Percentiles rank a stretch among this genome's conserved stretches.
phyloP scores from a whole-genome alignment of 2,888 invertebrate species.

The Dasypogon diadema region DNA sequence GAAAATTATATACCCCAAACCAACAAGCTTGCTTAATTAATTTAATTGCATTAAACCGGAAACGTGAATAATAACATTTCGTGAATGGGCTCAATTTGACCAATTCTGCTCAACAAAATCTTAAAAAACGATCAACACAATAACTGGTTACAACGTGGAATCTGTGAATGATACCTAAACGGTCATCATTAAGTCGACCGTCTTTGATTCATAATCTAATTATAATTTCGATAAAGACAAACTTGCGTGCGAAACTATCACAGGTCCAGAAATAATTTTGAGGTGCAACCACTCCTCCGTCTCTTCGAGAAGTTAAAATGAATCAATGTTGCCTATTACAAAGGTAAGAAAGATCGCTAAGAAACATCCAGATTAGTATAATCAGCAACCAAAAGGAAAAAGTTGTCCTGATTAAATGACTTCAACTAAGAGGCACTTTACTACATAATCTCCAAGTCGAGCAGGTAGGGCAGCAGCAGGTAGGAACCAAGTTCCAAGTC shows the following conservation, averaged over 20 bases:
- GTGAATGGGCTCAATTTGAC: conserved; percentile 42
- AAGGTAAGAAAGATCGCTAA: conserved; percentile 29
- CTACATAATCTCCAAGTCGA: conserved; percentile 38
- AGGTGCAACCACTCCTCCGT: conserved; percentile 40
- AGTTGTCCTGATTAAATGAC: conserved; percentile 35
- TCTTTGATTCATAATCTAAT: conserved; percentile 68
- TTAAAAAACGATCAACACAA: conserved; percentile 42
- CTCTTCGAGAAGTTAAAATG: conserved; percentile 19
- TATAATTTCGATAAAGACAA: conserved; percentile 62
- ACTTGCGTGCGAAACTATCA: conserved; percentile 55
- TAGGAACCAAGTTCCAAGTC: background rate
- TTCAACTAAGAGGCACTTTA: conserved; percentile 33
- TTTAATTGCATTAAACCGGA: conserved; percentile 38
- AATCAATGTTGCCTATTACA: conserved; percentile 30
- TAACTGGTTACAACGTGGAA: conserved; percentile 40
- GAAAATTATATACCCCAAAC: conserved; percentile 26
- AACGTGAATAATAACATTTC: conserved; percentile 22
- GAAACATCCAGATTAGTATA: conserved; percentile 34
- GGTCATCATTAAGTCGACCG: conserved; percentile 68
- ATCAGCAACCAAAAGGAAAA: conserved; percentile 23
- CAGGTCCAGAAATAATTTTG: conserved; percentile 22
- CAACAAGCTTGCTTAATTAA: conserved; percentile 38
- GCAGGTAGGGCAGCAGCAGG: background rate
- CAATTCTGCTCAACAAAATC: conserved; percentile 35
- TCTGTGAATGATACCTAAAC: conserved; percentile 63